Conservation (phyloP, 2,797 vertebrate species). For the Diplodus sargus region DNA sequence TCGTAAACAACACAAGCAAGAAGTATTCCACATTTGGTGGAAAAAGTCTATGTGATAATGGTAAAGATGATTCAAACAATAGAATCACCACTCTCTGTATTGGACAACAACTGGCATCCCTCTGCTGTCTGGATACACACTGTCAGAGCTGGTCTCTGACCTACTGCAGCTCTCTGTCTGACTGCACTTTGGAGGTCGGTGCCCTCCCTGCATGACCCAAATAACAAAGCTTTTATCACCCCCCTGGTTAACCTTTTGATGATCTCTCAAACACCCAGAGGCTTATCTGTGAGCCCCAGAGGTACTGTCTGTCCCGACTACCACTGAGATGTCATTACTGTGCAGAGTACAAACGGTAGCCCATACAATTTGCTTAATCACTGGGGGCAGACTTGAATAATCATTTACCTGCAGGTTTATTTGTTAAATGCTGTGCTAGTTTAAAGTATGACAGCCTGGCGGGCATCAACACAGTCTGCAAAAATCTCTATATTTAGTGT, state of each 20-base stretch:
- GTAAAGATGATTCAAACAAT: neutral
- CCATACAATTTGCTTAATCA: conserved; percentile 40
- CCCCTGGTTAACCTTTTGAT: conserved; percentile 76
- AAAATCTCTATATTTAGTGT: neutral
- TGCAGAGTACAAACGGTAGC: conserved; percentile 31
- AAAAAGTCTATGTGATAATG: neutral
- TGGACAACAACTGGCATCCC: neutral
- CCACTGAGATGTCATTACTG: conserved; percentile 64
- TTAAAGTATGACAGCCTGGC: conserved; percentile 30
- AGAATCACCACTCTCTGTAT: neutral
- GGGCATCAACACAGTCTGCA: conserved; percentile 9
- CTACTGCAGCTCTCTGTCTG: conserved; percentile 35
- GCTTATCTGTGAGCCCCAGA: conserved; percentile 68
- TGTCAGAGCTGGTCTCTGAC: conserved; percentile 1
- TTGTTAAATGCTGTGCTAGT: conserved; percentile 30
- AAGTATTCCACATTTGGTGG: neutral
- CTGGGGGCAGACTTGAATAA: conserved; percentile 31
- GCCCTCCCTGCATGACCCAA: conserved; percentile 62
- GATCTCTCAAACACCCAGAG: conserved; percentile 64
- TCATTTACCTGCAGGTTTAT: conserved; percentile 28
- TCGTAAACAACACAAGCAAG: neutral
- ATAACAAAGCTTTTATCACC: conserved; percentile 71
- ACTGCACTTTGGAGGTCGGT: conserved; percentile 37
- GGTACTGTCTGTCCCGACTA: conserved; percentile 55
- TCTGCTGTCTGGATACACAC: conserved; percentile 10